Evolutionary conservation across 2,113 vertebrate species (phyloP).

Genomic region (Corythaeola cristata): DNA sequence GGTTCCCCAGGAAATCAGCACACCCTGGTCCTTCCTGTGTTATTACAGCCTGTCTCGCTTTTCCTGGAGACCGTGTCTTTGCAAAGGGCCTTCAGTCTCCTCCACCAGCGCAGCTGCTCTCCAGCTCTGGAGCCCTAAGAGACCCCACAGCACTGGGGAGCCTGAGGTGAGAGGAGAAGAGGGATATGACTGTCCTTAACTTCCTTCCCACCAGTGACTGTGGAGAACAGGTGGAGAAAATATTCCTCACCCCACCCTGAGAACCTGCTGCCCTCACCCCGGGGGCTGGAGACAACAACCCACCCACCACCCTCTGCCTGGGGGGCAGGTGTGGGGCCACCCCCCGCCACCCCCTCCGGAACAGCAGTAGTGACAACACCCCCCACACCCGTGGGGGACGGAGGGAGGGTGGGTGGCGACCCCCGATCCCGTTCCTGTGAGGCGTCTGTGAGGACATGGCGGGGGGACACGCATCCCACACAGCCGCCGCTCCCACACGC

Average conservation of each 20-base stretch:
- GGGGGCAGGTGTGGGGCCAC: background rate
- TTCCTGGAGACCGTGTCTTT: fast-evolving
- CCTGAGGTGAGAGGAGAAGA: background rate
- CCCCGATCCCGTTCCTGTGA: background rate
- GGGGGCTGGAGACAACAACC: background rate
- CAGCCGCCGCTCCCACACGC: background rate
- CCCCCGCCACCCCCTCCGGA: fast-evolving
- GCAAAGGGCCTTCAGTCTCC: background rate
- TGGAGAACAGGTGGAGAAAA: background rate
- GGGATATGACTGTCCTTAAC: too few species aligned
- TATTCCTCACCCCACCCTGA: fast-evolving
- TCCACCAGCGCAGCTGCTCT: background rate
- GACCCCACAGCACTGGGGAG: background rate
- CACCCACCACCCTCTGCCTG: background rate
- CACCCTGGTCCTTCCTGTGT: background rate
- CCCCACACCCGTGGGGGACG: too few species aligned
- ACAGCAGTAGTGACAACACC: background rate
- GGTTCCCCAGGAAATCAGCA: background rate
- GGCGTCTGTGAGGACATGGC: background rate
- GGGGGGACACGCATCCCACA: too few species aligned
- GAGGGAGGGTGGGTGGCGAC: too few species aligned
- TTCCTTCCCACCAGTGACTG: background rate
- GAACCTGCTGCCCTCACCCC: background rate
- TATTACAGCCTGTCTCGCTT: background rate
- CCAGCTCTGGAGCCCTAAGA: background rate